Base-by-base conservation (phyloP, 2,888 invertebrate genomes). In the Cephus pygmeus region DNA sequence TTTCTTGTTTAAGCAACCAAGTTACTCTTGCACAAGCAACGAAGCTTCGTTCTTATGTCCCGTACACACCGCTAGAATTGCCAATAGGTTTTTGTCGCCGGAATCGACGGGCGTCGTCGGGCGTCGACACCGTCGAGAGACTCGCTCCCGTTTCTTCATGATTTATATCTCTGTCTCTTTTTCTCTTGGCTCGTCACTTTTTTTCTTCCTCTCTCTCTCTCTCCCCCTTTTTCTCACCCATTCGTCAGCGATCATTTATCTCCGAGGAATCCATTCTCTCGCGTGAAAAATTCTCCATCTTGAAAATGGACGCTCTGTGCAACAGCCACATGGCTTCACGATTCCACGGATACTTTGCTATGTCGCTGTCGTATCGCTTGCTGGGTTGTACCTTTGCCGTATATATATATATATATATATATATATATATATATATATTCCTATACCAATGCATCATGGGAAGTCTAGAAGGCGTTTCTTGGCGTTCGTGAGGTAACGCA, bases 391-490 rank as follows among this genome's bases (percentile, higher is more conserved):
- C 56, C 23, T 56, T 56, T 40, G 15, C 40, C 4, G 3, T 36
- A 15, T 40, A 40, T 56, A 33, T 11, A 3, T 11, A 3, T 40
- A 75, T 15, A 15, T 56, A 11, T 23, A 15, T 30, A 9, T 40
- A 56, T 33, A 33, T 11, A 3, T 40, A 75, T 15, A 15, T 56
- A 11, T 23, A 15, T 30, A 9, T 40, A 56, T 33, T 76, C 15
- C 12, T 69, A 30, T 69, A 34, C 11, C 34, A 36, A 6, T 76
- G 12, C n/a, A 31, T 12, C 30, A 69, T 30, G 69, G 69, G 12
- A 30, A 34, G 74, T n/a, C 78, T 82, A 85, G 84, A 85, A 84
- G 83, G 80, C 81, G 83, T 84, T 85, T 80, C 83, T 85, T 79
- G 75, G 85, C 82, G 82, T 82, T 82, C 81, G 82, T 78, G 79